These are phyloP conservation scores for Scaptomyza flava DNA, from an alignment of 2,888 invertebrate species.

Conservation along the genomic window DNA sequence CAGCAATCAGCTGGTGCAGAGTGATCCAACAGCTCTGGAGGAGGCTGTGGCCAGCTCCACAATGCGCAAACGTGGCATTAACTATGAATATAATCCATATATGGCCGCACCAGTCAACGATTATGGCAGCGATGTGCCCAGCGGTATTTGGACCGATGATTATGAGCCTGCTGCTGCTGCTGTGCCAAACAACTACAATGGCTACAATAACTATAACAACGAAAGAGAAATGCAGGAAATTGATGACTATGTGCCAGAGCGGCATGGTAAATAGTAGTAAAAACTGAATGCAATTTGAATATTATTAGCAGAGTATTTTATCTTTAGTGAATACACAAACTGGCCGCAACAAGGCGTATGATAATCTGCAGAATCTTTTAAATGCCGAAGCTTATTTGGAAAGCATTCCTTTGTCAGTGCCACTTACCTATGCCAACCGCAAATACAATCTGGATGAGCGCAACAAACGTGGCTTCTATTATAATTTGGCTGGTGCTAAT, in stretches of 20 bases:
- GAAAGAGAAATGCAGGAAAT: conserved; percentile 81
- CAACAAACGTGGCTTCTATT: conserved; percentile 81
- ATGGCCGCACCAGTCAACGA: conserved; percentile 37
- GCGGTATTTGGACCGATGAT: conserved; percentile 82
- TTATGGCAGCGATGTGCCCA: conserved; percentile 70
- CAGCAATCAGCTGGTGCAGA: conserved; percentile 68
- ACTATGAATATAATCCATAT: conserved; percentile 74
- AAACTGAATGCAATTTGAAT: background rate
- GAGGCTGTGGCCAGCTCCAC: conserved; percentile 70
- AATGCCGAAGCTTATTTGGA: conserved; percentile 83
- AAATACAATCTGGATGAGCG: conserved; percentile 82
- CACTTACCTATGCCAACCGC: conserved; percentile 80
- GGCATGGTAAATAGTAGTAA: conserved; percentile 57
- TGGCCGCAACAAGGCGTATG: conserved; percentile 82
- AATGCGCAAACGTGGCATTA: conserved; percentile 83
- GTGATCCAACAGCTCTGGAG: conserved; percentile 56
- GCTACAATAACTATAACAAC: conserved; percentile 53
- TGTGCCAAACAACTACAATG: conserved; percentile 55
- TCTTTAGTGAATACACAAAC: conserved; percentile 36
- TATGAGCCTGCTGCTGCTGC: conserved; percentile 81
- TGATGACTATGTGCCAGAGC: conserved; percentile 81
- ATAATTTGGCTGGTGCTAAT: conserved; percentile 52
- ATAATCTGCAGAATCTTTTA: conserved; percentile 83
- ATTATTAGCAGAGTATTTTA: background rate
- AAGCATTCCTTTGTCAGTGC: conserved; percentile 81